Conservation (phyloP, 2,888 invertebrate species). For the Gnatocerus cornutus region DNA sequence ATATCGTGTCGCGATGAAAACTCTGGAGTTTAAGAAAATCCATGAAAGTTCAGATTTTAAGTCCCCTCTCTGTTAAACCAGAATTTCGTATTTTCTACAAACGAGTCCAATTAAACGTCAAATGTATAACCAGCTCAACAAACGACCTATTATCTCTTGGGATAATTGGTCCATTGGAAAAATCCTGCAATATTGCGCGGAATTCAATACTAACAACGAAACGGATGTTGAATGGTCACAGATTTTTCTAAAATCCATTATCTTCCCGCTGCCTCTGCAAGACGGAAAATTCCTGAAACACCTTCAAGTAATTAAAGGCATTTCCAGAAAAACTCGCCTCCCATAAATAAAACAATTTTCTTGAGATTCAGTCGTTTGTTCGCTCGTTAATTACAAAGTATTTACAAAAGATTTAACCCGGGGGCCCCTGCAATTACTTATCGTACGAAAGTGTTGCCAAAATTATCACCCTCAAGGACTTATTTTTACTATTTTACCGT, state of each 20-base stretch:
- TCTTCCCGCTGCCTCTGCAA: slow-evolving; percentile 31
- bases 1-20: neutral
- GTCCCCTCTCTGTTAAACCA: too few relatives aligned
- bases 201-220: slow-evolving; percentile 38
- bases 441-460: too few relatives aligned
- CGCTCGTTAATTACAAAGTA: slow-evolving; percentile 2
- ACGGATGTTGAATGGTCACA: slow-evolving; percentile 17
- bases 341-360: slow-evolving; percentile 28
- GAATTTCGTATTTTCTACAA: too few relatives aligned
- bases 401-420: neutral
- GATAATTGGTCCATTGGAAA: slow-evolving; percentile 43
- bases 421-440: neutral
- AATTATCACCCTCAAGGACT: slow-evolving; percentile 26
- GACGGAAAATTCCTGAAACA: slow-evolving; percentile 27
- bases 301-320: slow-evolving; percentile 26
- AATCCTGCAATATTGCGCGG: slow-evolving; percentile 19
- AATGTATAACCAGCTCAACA: slow-evolving; percentile 35
- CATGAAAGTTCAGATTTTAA: too few relatives aligned
- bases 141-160: slow-evolving; percentile 37
- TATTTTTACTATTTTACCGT: slow-evolving; percentile 7
- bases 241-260: slow-evolving; percentile 38
- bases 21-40: too few relatives aligned
- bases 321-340: slow-evolving; percentile 5
- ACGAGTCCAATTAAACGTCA: slow-evolving; percentile 24
- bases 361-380: neutral